Percentiles rank a stretch among this genome's conserved stretches.
These are phyloP conservation scores for Ctenopoma multispine DNA, from an alignment of 2,797 vertebrate species.

Conservation along the genomic window DNA sequence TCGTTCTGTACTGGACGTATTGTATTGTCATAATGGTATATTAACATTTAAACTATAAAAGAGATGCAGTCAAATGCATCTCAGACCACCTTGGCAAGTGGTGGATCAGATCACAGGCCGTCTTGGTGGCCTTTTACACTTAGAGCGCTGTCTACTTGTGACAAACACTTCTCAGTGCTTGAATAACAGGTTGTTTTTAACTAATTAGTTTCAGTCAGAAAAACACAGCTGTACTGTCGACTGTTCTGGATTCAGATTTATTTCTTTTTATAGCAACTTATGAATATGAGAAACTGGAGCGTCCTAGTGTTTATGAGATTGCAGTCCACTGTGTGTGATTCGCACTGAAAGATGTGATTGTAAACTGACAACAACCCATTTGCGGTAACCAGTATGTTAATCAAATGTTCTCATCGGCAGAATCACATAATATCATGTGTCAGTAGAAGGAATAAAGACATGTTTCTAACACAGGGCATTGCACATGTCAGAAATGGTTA, in stretches of 20 bases:
- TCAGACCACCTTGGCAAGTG: too few species aligned
- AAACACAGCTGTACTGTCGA: conserved; percentile 22
- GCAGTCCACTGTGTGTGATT: neutral
- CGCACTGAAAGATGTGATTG: neutral
- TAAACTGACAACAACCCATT: too few species aligned
- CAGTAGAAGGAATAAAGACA: conserved; percentile 10
- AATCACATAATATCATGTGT: conserved; percentile 12
- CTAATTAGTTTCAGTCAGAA: conserved; percentile 1
- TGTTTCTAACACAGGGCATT: conserved; percentile 28
- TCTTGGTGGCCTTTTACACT: too few species aligned
- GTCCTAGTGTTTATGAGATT: conserved; percentile 3
- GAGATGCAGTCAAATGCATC: too few species aligned
- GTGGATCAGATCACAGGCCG: too few species aligned
- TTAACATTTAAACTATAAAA: too few species aligned
- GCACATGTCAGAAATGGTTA: conserved; percentile 41
- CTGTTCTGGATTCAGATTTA: conserved; percentile 1
- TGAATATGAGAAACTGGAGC: neutral
- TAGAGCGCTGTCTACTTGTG: too few species aligned
- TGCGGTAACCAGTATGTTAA: too few species aligned
- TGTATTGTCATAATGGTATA: too few species aligned
- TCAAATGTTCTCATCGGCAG: neutral
- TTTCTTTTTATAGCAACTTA: neutral
- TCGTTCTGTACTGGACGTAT: too few species aligned
- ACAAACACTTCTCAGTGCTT: too few species aligned
- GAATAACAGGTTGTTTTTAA: conserved; percentile 1